These are phyloP conservation scores for Drepana arcuata DNA, from an alignment of 1,140 invertebrate genomes.

Conservation along the genomic window DNA sequence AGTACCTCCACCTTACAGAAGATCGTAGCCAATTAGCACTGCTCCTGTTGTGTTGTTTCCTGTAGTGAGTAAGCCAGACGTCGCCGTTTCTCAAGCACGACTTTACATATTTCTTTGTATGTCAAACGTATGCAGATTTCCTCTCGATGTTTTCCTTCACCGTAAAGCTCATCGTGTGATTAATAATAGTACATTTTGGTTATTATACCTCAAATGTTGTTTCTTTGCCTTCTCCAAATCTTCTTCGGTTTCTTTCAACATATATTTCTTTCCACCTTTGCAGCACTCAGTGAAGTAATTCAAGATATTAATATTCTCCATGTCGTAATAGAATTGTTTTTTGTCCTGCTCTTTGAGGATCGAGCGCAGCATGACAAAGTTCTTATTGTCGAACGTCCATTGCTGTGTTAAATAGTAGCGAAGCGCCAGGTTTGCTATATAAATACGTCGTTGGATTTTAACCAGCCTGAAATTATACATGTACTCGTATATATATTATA, in stretches of 20 bases:
- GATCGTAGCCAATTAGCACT: too few species aligned
- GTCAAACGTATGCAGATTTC: too few species aligned
- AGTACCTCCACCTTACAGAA: too few species aligned
- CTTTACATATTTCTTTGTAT: too few species aligned
- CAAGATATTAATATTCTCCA: constrained; percentile 56
- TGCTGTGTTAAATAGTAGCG: constrained; percentile 85
- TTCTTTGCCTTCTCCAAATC: constrained; percentile 53
- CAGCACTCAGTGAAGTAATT: constrained; percentile 71
- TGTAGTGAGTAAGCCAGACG: too few species aligned
- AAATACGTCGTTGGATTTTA: constrained; percentile 85
- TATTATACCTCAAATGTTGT: background rate
- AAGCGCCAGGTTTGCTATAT: constrained; percentile 82
- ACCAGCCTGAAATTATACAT: constrained; percentile 82
- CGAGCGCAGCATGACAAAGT: constrained; percentile 76
- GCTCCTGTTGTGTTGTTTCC: too few species aligned
- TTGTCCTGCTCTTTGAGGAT: constrained; percentile 76
- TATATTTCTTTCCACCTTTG: constrained; percentile 72
- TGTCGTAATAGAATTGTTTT: constrained; percentile 76
- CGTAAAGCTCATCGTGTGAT: too few species aligned
- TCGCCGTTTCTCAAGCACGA: too few species aligned
- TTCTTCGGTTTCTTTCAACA: constrained; percentile 73
- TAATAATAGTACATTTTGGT: background rate
- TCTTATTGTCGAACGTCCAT: constrained; percentile 87
- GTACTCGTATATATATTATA: too few species aligned
- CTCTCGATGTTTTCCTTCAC: too few species aligned